Base-by-base conservation (phyloP, 2,888 invertebrate genomes). In the Eristalis arbustorum region DNA sequence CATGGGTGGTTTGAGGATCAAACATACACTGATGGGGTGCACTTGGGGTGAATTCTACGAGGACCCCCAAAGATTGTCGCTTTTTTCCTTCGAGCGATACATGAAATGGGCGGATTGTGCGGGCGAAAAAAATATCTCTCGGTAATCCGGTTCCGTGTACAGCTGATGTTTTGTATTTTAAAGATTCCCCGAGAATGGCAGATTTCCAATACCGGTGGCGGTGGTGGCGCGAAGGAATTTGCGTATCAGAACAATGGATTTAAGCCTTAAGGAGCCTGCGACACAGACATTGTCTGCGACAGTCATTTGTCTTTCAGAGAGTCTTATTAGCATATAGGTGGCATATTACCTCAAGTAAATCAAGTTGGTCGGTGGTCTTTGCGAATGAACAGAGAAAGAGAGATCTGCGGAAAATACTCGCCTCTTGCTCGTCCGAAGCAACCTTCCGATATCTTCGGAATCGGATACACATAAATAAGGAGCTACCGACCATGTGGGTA, bases 311-410 rank as follows among this genome's bases (percentile, higher is more conserved):
- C 84, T 85, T 77, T 49, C 18, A 40, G 42, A 49, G 66, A 25
- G 25, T 81, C 73, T 63, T 73, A 85, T 85, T 81, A 81, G 73
- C 84, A 81, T 85, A 78, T 42, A 84, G 84, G 84, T 84, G 84
- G 84, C 77, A 81, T 81, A 85, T 73, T 81, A 76, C 76, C 63
- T n/a, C 22, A 73, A 85, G 76, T 81, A 81, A 85, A 85, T 81
- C 84, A 81, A 85, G 31, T 56, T 81, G 84, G 84, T 76, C 68
- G 81, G 84, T 81, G 81, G 84, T 85, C 81, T 59, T 56, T 42
- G 25, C 22, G 63, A 63, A 42, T 40, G 11, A 14, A 42, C 40
- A n/a, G 57, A 71, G 67, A 80, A 64, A 66, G 56, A 56, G 25
- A 56, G 49, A 18, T 56, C 49, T 63, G 42, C 18, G 73, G 74